A percentile compares a stretch with the other conserved stretches of the same genome.
phyloP scores from a whole-genome alignment of 2,797 vertebrate species.

The Sebastes reedi region DNA sequence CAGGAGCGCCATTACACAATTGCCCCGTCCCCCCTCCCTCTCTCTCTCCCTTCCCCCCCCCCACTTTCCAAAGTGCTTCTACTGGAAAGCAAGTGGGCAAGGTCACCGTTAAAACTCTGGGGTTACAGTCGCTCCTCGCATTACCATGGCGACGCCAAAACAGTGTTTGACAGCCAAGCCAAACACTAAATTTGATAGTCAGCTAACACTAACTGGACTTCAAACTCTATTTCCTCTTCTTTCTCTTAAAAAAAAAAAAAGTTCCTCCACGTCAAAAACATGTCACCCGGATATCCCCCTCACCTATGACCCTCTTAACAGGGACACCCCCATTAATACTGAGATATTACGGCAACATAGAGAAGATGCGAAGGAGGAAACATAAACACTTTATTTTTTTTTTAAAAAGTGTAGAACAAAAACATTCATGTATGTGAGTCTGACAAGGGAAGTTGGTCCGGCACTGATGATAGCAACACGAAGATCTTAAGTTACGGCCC shows the following conservation, averaged over 20 bases:
- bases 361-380: constrained; percentile 2
- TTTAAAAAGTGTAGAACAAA: constrained; percentile 35
- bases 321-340: constrained; percentile 24
- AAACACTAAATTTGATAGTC: constrained; percentile 69
- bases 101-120: constrained; percentile 57
- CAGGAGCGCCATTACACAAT: constrained; percentile 34
- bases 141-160: constrained; percentile 66
- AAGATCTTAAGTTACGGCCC: constrained; percentile 52
- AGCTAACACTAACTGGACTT: constrained; percentile 64
- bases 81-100: constrained; percentile 46
- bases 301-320: constrained; percentile 35
- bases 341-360: constrained; percentile 29
- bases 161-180: constrained; percentile 64
- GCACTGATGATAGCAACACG: constrained; percentile 47
- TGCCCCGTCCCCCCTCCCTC: not conserved
- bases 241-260: constrained; percentile 41
- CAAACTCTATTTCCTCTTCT: constrained; percentile 66
- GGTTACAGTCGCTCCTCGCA: constrained; percentile 54
- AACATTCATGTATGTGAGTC: constrained; percentile 31
- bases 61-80: constrained; percentile 22
- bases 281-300: constrained; percentile 14
- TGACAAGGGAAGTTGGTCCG: constrained; percentile 35
- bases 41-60: not conserved
- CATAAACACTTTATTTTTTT: constrained; percentile 19
- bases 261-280: constrained; percentile 27